These are phyloP conservation scores for Atethmia centrago DNA, from an alignment of 2,888 invertebrate genomes.

Conservation along the genomic window DNA sequence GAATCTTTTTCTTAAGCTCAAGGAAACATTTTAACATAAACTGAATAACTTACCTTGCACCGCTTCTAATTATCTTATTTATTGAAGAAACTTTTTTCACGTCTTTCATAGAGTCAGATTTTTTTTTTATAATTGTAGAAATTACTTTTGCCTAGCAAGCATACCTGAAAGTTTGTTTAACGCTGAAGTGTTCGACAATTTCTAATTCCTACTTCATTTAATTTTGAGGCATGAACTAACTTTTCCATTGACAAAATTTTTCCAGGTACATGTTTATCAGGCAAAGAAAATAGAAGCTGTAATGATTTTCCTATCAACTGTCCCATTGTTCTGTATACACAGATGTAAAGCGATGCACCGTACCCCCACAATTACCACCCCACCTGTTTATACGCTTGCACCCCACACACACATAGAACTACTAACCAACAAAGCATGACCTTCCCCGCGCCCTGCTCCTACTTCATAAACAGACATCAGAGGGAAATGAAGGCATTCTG, in stretches of 20 bases:
- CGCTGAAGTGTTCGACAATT: neutral
- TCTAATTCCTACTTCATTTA: neutral
- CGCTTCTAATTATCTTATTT: neutral
- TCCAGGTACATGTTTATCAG: neutral
- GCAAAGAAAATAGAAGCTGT: conserved; percentile 11
- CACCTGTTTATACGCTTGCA: conserved; percentile 74
- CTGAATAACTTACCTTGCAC: neutral
- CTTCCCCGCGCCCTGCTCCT: conserved; percentile 60
- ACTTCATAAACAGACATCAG: conserved; percentile 54
- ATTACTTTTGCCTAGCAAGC: neutral
- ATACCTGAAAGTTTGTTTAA: neutral
- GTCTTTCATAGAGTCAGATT: neutral
- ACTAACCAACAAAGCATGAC: conserved; percentile 68
- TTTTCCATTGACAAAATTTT: neutral
- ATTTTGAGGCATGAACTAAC: no score
- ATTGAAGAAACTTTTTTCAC: neutral
- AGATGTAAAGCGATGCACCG: conserved; percentile 72
- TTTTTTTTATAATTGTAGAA: neutral
- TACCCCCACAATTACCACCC: conserved; percentile 72
- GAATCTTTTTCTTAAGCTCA: conserved; percentile 19
- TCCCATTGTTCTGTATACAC: conserved; percentile 58
- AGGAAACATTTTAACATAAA: conserved; percentile 28
- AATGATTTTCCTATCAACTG: conserved; percentile 64
- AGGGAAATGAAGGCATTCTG: conserved; percentile 60
- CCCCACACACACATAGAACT: conserved; percentile 74